These are phyloP conservation scores for Cheilosia impressa DNA, from an alignment of 2,888 invertebrate species.

Conservation along the genomic window DNA sequence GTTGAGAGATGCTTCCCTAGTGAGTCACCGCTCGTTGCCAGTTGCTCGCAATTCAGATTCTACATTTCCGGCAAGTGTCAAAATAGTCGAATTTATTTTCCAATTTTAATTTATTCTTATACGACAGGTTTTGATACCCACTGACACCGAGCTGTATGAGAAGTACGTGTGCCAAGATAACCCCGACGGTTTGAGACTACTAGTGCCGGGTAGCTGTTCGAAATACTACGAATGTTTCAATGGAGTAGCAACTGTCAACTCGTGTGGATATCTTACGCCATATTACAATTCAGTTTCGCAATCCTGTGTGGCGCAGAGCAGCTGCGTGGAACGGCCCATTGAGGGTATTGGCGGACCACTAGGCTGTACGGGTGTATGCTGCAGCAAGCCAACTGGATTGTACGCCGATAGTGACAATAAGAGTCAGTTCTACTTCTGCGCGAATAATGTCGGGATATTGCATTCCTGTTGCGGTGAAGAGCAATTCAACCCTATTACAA, in stretches of 20 bases:
- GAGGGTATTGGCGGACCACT: constrained; percentile 15
- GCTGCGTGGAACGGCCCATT: constrained; percentile 77
- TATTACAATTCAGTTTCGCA: constrained; percentile 77
- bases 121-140: constrained; percentile 11
- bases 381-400: constrained; percentile 37
- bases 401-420: constrained; percentile 24
- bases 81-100: background rate
- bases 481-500: constrained; percentile 53
- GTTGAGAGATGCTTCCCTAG: background rate
- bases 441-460: constrained; percentile 27
- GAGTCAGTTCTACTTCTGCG: constrained; percentile 35
- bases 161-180: constrained; percentile 78
- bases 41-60: background rate
- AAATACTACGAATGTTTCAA: constrained; percentile 79
- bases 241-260: constrained; percentile 72
- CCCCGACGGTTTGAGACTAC: constrained; percentile 77
- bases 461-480: constrained; percentile 37
- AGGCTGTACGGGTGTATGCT: constrained; percentile 43
- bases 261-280: constrained; percentile 73
- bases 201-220: constrained; percentile 81
- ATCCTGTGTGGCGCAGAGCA: constrained; percentile 78
- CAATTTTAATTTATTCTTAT: background rate
- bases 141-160: constrained; percentile 78
- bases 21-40: background rate
- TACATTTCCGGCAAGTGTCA: background rate